Evolutionary conservation across 2,888 invertebrate species (phyloP), one percentile per base, ranked within the genome.

Genomic region (Opisthograptis luteolata): DNA sequence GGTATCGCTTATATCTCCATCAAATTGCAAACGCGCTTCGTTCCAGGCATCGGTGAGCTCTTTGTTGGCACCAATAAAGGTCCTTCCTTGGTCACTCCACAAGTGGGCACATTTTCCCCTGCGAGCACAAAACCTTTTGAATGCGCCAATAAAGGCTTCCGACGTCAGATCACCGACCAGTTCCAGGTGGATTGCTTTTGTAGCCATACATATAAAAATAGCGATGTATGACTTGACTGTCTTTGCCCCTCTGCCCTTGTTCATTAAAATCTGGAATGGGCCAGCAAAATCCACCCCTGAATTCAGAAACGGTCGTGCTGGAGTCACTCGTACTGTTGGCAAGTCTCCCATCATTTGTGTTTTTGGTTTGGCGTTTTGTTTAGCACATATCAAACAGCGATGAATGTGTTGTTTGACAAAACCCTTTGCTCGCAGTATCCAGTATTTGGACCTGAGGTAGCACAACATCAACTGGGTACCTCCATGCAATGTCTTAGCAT

Each of bases 101-200:
- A 61, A 22, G 25, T 55, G 39, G 1, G 15, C 13, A 22, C 53
- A 55, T 10, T 22, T 39, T 10, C 62, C 62, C 41, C 56, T 37
- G 9, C 61, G 37, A 1, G 61, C 24, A 1, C 44, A 43, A 42
- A 61, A 59, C 20, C 61, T 31, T 40, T 42, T 32, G 10, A 60
- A 60, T 0, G 58, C 60, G 1, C 39, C 58, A 7, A 41, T 31
- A 41, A 67, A 30, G 63, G 67, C 63, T 24, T 70, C 64, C 1
- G 72, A 57, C 1, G 66, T 64, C 0, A 76, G 55, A 8, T 67
- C 65, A 0, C 59, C 57, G 0, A 71, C 76, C 0, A 65, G 28
- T 31, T 77, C 77, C 0, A 76, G 35, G 42, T 75, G 71, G 2
- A 68, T 47, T 0, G 66, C 67, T n/a, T 64, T 64, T 0, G 64